Evolutionary conservation across 2,888 invertebrate species (phyloP).

Genomic region (Loripinus fragilis): DNA sequence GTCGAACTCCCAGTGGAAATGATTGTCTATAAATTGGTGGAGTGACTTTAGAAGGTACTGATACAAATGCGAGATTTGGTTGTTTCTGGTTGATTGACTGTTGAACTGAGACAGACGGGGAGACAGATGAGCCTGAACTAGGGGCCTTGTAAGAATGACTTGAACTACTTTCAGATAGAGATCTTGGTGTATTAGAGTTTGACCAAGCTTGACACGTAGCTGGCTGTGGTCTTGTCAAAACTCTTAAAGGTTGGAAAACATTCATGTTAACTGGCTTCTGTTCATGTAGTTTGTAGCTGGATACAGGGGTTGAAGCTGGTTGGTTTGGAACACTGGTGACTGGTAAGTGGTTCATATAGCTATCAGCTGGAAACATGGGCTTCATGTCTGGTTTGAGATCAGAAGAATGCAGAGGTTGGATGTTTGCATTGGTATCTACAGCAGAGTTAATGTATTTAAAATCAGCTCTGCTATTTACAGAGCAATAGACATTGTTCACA

Average conservation of each 20-base stretch:
- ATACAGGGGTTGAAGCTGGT: not conserved
- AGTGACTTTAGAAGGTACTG: not conserved
- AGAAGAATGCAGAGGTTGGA: not conserved
- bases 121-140: not conserved
- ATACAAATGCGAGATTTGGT: not conserved
- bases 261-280: conserved; percentile 16
- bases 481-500: not conserved
- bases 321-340: not conserved
- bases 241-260: conserved; percentile 33
- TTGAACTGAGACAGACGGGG: not conserved
- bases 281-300: not conserved
- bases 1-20: not conserved
- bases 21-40: conserved; percentile 2
- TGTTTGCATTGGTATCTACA: not conserved
- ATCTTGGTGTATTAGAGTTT: conserved; percentile 46
- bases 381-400: not conserved
- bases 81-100: not conserved
- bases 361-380: not conserved
- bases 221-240: conserved; percentile 36
- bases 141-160: not conserved
- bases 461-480: not conserved
- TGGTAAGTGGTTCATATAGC: not conserved
- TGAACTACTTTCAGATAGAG: conserved; percentile 11
- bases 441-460: not conserved
- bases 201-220: conserved; percentile 28